Evolutionary conservation across 2,888 invertebrate species (phyloP).

Genomic region (Odontomyia ornata): DNA sequence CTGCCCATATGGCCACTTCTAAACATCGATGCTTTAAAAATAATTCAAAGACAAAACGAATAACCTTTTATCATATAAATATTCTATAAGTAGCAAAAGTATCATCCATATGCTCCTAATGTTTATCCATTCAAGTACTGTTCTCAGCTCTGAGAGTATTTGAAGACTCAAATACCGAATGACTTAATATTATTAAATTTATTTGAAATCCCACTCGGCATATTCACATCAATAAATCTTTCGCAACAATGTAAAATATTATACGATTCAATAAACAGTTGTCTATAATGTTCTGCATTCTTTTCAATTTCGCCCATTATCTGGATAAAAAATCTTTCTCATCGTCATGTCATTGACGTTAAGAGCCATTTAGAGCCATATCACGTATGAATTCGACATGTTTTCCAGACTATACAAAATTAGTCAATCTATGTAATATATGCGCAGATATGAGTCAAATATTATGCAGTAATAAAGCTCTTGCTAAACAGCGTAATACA

Average conservation of each 20-base stretch:
- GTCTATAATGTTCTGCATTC: background rate
- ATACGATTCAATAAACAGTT: background rate
- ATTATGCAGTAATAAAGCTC: background rate
- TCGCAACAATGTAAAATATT: background rate
- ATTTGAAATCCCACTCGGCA: too few species aligned
- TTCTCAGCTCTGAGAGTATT: too few species aligned
- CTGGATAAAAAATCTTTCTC: background rate
- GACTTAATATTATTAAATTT: too few species aligned
- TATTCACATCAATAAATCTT: background rate
- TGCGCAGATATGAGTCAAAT: background rate
- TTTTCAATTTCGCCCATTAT: too few species aligned
- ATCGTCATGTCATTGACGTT: background rate
- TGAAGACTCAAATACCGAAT: too few species aligned
- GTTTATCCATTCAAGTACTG: too few species aligned
- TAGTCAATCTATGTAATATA: background rate
- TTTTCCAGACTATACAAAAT: background rate
- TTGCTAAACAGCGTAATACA: background rate
- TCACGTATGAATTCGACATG: background rate
- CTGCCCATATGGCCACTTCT: too few species aligned
- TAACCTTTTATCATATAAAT: too few species aligned
- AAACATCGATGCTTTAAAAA: too few species aligned
- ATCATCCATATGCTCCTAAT: too few species aligned
- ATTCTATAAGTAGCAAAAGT: too few species aligned
- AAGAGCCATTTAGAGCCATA: background rate
- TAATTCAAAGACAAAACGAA: too few species aligned